These are phyloP conservation scores for Microcebus jonahi DNA, from an alignment of 2,113 vertebrate genomes.

Conservation along the genomic window DNA sequence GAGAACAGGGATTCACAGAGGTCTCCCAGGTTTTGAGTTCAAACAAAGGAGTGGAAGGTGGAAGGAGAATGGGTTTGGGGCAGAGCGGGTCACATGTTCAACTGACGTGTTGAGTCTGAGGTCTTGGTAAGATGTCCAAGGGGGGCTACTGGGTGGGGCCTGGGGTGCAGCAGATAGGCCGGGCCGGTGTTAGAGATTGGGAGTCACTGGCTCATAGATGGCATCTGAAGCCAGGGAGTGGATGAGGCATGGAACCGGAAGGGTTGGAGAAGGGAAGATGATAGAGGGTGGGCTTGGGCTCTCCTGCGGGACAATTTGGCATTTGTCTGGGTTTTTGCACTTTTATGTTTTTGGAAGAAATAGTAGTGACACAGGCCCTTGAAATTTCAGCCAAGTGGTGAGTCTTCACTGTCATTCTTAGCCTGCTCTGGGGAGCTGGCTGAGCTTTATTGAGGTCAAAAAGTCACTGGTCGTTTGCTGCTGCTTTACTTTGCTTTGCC, in stretches of 20 bases:
- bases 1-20: background rate
- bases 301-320: background rate
- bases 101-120: background rate
- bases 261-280: background rate
- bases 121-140: background rate
- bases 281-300: rapidly evolving
- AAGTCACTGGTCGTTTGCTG: background rate
- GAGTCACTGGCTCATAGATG: background rate
- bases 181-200: no score
- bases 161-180: background rate
- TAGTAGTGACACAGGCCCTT: background rate
- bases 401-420: background rate
- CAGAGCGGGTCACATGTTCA: background rate
- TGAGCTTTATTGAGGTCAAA: background rate
- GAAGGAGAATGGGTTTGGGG: background rate
- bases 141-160: no score
- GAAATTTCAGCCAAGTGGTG: background rate
- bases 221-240: background rate
- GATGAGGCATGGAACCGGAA: background rate
- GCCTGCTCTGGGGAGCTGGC: background rate
- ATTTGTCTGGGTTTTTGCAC: background rate
- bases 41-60: background rate
- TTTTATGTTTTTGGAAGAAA: background rate
- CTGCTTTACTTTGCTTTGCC: background rate
- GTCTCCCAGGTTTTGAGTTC: background rate